phyloP scores from a whole-genome alignment of 1,140 invertebrate genomes.

The Neelides sp. region DNA sequence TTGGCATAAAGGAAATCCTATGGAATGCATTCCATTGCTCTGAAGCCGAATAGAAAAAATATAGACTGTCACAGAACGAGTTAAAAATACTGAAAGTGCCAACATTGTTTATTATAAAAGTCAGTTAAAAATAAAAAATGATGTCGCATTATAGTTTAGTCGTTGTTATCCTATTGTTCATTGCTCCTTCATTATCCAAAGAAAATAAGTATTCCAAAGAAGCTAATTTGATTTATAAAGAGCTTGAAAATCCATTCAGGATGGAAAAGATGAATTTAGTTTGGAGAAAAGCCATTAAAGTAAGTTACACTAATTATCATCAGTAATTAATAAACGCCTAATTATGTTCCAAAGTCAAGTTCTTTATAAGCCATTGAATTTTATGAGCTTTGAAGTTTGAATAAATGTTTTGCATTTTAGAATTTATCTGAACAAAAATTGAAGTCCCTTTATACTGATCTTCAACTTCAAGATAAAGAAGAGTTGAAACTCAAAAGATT shows the following conservation, averaged over 20 bases:
- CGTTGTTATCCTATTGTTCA: no score
- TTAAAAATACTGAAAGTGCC: no score
- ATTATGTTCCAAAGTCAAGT: background rate
- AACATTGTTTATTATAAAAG: no score
- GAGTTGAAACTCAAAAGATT: conserved; percentile 69
- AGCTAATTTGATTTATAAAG: conserved; percentile 41
- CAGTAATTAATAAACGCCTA: conserved; percentile 33
- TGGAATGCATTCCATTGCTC: no score
- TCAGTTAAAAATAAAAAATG: no score
- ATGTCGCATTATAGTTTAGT: no score
- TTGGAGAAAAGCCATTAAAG: conserved; percentile 70
- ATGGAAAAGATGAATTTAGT: conserved; percentile 72
- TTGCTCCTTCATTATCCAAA: no score
- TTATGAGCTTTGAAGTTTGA: background rate
- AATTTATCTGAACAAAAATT: conserved; percentile 67
- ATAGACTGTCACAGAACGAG: no score
- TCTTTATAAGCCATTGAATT: conserved; percentile 6
- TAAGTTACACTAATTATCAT: conserved; percentile 38
- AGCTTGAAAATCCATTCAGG: conserved; percentile 61
- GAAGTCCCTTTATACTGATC: conserved; percentile 69
- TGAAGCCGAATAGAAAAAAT: no score
- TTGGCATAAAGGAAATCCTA: no score
- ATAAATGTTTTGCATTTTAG: conserved; percentile 39
- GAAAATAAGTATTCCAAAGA: conserved; percentile 35
- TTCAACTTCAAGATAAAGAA: conserved; percentile 85